These are phyloP conservation scores for Kryptopterus vitreolus DNA, from an alignment of 2,797 vertebrate species.

Conservation along the genomic window DNA sequence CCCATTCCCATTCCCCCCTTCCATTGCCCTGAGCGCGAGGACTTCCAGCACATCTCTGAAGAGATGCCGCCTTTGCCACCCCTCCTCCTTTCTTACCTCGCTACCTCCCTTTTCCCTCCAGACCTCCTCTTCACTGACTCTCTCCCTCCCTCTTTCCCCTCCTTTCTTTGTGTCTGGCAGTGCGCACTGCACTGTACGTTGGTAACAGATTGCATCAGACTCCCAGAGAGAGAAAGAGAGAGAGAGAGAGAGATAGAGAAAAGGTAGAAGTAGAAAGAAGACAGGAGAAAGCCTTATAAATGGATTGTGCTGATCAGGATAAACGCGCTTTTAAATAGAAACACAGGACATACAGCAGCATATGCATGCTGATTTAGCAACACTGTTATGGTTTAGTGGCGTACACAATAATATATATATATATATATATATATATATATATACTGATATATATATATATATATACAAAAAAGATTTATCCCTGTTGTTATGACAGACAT, in stretches of 20 bases:
- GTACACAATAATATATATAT: background rate
- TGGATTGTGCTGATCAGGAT: slow-evolving; percentile 59
- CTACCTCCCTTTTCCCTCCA: slow-evolving; percentile 38
- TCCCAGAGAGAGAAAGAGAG: slow-evolving; percentile 59
- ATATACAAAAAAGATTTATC: background rate
- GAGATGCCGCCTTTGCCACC: slow-evolving; percentile 53
- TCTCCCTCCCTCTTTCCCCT: slow-evolving; percentile 30
- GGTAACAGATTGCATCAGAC: slow-evolving; percentile 79
- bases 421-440: background rate
- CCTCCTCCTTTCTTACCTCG: slow-evolving; percentile 28
- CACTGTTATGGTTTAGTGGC: background rate
- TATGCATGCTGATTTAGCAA: background rate
- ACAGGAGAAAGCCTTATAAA: slow-evolving; percentile 60
- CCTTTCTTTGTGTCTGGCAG: slow-evolving; percentile 75
- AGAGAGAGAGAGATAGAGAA: slow-evolving; percentile 57
- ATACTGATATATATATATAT: no score
- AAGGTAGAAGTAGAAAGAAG: slow-evolving; percentile 39
- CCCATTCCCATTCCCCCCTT: no score
- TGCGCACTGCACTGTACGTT: slow-evolving; percentile 69
- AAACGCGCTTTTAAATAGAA: slow-evolving; percentile 25
- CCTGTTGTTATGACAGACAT: background rate
- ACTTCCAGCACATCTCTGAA: slow-evolving; percentile 68
- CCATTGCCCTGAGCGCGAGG: slow-evolving; percentile 61
- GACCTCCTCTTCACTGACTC: slow-evolving; percentile 51
- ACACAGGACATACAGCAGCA: background rate